Percentiles rank a stretch among this genome's conserved stretches.
These are phyloP conservation scores for Archivesica marissinica DNA, from an alignment of 1,140 invertebrate species.

Conservation along the genomic window DNA sequence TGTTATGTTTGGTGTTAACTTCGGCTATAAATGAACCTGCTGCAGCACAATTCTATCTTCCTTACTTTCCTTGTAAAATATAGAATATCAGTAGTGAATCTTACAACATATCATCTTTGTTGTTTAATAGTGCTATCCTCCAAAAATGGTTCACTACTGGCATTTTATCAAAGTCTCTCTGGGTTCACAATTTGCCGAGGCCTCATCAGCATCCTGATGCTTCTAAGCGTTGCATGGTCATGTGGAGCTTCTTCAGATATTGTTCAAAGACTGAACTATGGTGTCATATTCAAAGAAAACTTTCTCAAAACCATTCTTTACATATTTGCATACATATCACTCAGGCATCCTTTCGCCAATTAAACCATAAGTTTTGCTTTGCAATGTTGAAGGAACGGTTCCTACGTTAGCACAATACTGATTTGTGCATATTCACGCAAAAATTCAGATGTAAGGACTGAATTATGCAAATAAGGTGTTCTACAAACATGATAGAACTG, in stretches of 20 bases:
- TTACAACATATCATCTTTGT: not conserved
- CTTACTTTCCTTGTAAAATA: conserved; percentile 19
- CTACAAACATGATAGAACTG: too few relatives aligned
- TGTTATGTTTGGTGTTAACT: not conserved
- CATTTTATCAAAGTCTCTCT: conserved; percentile 4
- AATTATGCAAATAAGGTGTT: too few relatives aligned
- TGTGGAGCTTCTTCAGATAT: not conserved
- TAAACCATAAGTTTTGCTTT: too few relatives aligned
- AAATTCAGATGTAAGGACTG: too few relatives aligned
- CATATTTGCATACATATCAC: too few relatives aligned
- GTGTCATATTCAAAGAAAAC: conserved; percentile 26
- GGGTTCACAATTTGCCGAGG: not conserved
- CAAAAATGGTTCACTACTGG: not conserved
- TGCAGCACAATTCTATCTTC: not conserved
- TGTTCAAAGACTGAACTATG: conserved; percentile 58
- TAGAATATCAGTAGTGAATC: conserved; percentile 11
- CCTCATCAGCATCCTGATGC: not conserved
- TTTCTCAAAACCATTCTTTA: too few relatives aligned
- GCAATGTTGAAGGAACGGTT: too few relatives aligned
- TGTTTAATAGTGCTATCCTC: conserved; percentile 6
- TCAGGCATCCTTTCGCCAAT: too few relatives aligned
- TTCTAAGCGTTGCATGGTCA: not conserved
- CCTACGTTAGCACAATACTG: too few relatives aligned
- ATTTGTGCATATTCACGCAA: too few relatives aligned
- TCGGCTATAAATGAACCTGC: not conserved